Evolutionary conservation across 1,140 invertebrate genomes (phyloP).

Genomic region (Scaptomyza pallida): DNA sequence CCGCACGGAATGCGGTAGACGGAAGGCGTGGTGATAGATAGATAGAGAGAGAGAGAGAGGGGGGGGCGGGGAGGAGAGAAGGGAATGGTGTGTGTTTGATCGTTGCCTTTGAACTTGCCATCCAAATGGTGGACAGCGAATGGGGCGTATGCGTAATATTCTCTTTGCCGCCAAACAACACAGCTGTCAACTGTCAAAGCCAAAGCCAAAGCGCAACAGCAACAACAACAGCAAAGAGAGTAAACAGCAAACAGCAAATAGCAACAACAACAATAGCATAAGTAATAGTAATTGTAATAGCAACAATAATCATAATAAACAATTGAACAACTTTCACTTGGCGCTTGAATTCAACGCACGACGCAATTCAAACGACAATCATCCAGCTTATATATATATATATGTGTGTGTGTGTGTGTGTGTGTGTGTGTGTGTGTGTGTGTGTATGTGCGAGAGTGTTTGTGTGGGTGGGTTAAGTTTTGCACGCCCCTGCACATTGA

Average conservation of each 20-base stretch:
- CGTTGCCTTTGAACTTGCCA: conserved; percentile 41
- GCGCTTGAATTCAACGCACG: conserved; percentile 82
- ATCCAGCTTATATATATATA: conserved; percentile 30
- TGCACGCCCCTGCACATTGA: conserved; percentile 51
- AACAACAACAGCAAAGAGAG: conserved; percentile 11
- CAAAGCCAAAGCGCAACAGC: conserved; percentile 2
- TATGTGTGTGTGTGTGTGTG: conserved; percentile 28
- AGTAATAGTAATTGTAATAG: conserved; percentile 48
- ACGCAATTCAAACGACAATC: conserved; percentile 73
- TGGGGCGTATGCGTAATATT: conserved; percentile 55
- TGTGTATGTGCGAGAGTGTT: conserved; percentile 37
- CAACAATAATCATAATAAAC: conserved; percentile 76
- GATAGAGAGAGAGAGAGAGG: not conserved
- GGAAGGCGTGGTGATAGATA: not conserved
- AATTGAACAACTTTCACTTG: conserved; percentile 82
- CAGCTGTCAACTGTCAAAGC: conserved; percentile 3
- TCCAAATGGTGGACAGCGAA: not conserved
- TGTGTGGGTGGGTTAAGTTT: conserved; percentile 34
- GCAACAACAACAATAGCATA: conserved; percentile 37
- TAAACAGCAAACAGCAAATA: conserved; percentile 8
- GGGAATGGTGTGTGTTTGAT: not conserved
- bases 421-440: conserved; percentile 38
- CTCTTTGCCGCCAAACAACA: not conserved
- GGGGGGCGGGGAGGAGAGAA: too few species aligned
- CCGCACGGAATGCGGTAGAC: not conserved